A percentile compares a stretch with the other conserved stretches of the same genome.
Evolutionary conservation across 2,888 invertebrate species (phyloP).

Genomic region (Platycnemis pennipes): DNA sequence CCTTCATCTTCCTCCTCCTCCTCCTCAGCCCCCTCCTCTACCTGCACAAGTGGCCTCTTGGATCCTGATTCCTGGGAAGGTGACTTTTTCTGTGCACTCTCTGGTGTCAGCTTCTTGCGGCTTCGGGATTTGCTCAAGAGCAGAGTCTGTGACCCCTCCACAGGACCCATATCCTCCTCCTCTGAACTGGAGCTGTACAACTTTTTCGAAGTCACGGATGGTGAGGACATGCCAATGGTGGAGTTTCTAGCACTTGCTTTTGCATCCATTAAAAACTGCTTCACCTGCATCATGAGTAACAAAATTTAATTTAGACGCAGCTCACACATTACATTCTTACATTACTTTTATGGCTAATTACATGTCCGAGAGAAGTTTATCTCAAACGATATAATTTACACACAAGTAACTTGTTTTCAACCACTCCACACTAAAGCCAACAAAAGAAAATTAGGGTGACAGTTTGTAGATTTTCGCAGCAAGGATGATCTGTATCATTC

Average conservation of each 20-base stretch:
- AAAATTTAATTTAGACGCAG: not conserved
- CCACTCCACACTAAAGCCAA: no score
- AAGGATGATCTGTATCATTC: no score
- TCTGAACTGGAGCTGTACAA: slow-evolving; percentile 76
- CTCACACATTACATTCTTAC: no score
- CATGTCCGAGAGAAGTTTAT: no score
- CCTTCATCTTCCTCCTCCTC: slow-evolving; percentile 73
- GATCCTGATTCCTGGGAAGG: slow-evolving; percentile 17
- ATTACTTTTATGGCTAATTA: no score
- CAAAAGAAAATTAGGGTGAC: no score
- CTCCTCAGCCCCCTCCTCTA: slow-evolving; percentile 71
- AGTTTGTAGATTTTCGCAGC: no score
- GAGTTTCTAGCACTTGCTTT: not conserved
- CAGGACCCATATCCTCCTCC: slow-evolving; percentile 74
- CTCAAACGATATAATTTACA: no score
- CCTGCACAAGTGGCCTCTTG: slow-evolving; percentile 44
- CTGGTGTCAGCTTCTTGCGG: slow-evolving; percentile 38
- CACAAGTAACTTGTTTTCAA: no score
- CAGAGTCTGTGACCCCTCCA: slow-evolving; percentile 19
- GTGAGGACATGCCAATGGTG: not conserved
- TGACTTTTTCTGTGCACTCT: not conserved
- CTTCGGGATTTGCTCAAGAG: slow-evolving; percentile 12
- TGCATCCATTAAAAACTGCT: slow-evolving; percentile 74
- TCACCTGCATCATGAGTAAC: slow-evolving; percentile 74
- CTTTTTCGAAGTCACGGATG: slow-evolving; percentile 15